Evolutionary conservation across 2,888 invertebrate species (phyloP), one percentile per base, ranked within the genome.

Genomic region (Gibbula magus): DNA sequence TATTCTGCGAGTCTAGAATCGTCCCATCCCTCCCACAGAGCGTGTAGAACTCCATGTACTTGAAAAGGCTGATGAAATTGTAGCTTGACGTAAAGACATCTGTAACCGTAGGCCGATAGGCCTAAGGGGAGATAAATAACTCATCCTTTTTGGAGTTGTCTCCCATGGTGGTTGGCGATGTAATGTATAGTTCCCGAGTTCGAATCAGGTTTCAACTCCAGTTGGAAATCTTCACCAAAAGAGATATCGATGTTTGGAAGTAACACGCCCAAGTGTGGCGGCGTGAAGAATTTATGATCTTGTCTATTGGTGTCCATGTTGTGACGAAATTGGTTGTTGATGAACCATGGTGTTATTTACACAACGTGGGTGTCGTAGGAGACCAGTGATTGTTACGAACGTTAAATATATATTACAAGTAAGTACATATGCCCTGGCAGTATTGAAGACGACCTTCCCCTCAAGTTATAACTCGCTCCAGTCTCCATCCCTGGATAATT

Each of bases 141-240:
- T 61, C 61, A 61, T 61, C 61, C 61, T 61, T 61, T 61, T 61
- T 61, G n/a, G 61, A 16, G 22, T 29, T 61, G 29, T 16, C 61
- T 61, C 61, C 61, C 61, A 13, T 45, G 61, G n/a, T 29, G 61
- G 25, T 61, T 61, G 25, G 25, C 29, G 18, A 13, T n/a, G 61
- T 61, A 61, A 61, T 61, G 29, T 29, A 61, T 61, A 22, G 61
- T 22, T 25, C 61, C 61, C 61, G 61, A 61, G 61, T 61, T 29
- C 61, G 61, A 61, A 61, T 61, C 61, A 29, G 2, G 61, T 61
- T 61, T 61, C 61, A 29, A 25, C 61, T 29, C 16, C 4, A 61
- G 61, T 61, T 61, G 61, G 29, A 29, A 61, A 61, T 61, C 25
- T 29, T 61, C 61, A 25, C 61, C 61, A 61, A 61, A 61, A 61